Percentiles rank a stretch among this genome's conserved stretches.
Evolutionary conservation across 2,113 vertebrate species (phyloP).

Genomic region (Orcinus orca): DNA sequence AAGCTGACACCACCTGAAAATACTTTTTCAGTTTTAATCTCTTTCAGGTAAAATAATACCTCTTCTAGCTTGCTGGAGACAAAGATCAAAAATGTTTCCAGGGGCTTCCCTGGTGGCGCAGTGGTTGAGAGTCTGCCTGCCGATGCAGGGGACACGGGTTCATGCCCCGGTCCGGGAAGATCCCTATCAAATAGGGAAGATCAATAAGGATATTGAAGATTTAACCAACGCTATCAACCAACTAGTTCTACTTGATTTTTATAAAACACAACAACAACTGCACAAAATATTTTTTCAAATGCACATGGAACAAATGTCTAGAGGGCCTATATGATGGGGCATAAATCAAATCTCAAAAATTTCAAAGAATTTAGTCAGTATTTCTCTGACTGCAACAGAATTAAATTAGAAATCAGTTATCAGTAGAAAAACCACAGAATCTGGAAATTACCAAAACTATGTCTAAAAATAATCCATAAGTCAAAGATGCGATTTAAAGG

Average conservation of each 20-base stretch:
- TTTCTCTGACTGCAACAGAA: not conserved
- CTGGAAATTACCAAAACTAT: not conserved
- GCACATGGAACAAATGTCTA: not conserved
- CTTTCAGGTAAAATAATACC: not conserved
- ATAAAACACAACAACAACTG: not conserved
- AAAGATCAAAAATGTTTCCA: not conserved
- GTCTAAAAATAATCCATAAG: not conserved
- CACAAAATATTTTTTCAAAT: not conserved
- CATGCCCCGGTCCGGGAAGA: not conserved
- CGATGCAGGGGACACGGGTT: too few species aligned
- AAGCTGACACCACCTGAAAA: not conserved
- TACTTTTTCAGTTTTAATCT: not conserved
- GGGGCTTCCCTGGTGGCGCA: too few species aligned
- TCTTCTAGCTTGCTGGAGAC: not conserved
- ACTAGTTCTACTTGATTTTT: not conserved
- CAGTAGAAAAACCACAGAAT: not conserved
- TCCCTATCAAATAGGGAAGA: not conserved
- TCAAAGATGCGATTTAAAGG: not conserved
- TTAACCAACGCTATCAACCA: not conserved
- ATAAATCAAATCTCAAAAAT: constrained; percentile 11
- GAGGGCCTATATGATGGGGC: not conserved
- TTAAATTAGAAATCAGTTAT: not conserved
- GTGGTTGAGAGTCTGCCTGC: too few species aligned
- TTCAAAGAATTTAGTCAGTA: not conserved
- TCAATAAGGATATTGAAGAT: not conserved